These are phyloP conservation scores for Tachysurus vachellii DNA, from an alignment of 2,113 vertebrate species.

Conservation along the genomic window DNA sequence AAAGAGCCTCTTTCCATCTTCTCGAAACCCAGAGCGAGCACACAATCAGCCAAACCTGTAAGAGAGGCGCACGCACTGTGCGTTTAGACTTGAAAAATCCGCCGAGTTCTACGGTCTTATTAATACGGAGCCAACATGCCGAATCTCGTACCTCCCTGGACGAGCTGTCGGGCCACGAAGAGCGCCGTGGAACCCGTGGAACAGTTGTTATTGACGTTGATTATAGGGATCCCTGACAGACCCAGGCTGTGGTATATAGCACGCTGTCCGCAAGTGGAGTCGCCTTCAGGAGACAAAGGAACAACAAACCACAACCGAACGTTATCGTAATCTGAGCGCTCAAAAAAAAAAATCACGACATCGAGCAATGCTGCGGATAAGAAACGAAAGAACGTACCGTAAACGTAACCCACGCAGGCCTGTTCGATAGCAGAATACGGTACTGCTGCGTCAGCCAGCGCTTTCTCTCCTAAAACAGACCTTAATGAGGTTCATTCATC, in stretches of 20 bases:
- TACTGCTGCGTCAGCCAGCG: constrained; percentile 86
- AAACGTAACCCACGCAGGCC: constrained; percentile 92
- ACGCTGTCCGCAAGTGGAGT: constrained; percentile 90
- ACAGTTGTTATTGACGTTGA: constrained; percentile 98
- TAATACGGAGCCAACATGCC: neutral
- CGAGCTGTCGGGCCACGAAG: constrained; percentile 85
- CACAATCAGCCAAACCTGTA: constrained; percentile 87
- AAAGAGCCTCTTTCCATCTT: constrained; percentile 87
- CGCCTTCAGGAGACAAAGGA: constrained; percentile 71
- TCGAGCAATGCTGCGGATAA: neutral
- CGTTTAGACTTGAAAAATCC: too few species aligned
- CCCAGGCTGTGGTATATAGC: constrained; percentile 94
- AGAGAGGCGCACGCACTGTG: neutral
- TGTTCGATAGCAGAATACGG: constrained; percentile 87
- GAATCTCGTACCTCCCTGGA: constrained; percentile 84
- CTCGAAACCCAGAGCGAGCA: constrained; percentile 94
- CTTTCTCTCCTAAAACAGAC: constrained; percentile 77
- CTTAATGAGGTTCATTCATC: neutral
- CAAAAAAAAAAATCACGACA: neutral
- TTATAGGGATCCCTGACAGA: constrained; percentile 91
- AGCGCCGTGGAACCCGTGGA: constrained; percentile 93
- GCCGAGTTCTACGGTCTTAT: neutral
- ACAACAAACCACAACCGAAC: neutral
- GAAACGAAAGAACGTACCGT: constrained; percentile 71
- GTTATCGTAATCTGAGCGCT: neutral